These are phyloP conservation scores for Dicaeum eximium DNA, from an alignment of 2,113 vertebrate genomes.

Conservation along the genomic window DNA sequence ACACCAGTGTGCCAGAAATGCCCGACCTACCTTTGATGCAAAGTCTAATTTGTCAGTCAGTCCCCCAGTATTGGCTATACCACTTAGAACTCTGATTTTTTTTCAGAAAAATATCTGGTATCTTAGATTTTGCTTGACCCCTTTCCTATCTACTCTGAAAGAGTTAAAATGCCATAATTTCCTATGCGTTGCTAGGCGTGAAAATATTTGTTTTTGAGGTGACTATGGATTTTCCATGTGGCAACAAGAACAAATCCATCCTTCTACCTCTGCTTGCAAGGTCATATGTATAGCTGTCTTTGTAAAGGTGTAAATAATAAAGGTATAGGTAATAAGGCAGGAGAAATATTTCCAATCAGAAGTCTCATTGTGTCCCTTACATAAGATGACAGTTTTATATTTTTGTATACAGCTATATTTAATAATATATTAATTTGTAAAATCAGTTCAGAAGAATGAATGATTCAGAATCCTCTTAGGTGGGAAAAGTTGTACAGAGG, in stretches of 20 bases:
- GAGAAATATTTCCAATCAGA: background rate
- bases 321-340: background rate
- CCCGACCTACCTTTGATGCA: background rate
- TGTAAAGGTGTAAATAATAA: background rate
- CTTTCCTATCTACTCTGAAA: background rate
- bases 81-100: background rate
- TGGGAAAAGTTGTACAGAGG: background rate
- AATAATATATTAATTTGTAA: background rate
- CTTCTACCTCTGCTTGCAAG: background rate
- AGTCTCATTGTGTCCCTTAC: background rate
- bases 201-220: background rate
- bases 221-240: background rate
- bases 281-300: background rate
- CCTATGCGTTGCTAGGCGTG: fast-evolving
- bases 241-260: background rate
- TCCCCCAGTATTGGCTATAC: background rate
- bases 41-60: background rate
- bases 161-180: background rate
- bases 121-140: background rate
- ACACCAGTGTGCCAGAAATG: fast-evolving
- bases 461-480: background rate
- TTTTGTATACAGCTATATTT: background rate
- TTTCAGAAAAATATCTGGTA: background rate
- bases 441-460: background rate
- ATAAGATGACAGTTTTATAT: background rate